phyloP scores from a whole-genome alignment of 2,113 vertebrate species.

The Psittacara wagleri region DNA sequence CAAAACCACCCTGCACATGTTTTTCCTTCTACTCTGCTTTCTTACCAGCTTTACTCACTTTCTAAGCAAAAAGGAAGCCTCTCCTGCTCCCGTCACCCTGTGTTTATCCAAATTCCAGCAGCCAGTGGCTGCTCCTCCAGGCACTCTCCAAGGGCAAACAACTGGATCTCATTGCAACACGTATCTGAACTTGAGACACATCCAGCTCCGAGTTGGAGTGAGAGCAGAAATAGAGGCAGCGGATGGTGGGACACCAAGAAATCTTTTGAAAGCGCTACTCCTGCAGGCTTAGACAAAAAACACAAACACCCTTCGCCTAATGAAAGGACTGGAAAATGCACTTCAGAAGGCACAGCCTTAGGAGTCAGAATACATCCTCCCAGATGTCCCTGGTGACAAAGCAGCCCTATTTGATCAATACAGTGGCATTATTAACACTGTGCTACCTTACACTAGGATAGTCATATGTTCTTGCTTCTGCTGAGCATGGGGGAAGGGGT shows the following conservation, averaged over 20 bases:
- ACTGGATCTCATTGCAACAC: neutral
- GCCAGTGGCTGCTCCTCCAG: slow-evolving; percentile 36
- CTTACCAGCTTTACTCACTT: slow-evolving; percentile 69
- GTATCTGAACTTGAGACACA: neutral
- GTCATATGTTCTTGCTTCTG: slow-evolving; percentile 44
- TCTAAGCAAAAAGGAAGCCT: slow-evolving; percentile 76
- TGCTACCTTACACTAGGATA: slow-evolving; percentile 36
- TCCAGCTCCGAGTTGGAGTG: neutral
- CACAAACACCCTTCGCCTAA: neutral
- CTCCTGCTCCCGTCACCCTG: slow-evolving; percentile 61
- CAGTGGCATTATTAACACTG: slow-evolving; percentile 67
- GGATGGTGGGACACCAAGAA: slow-evolving; percentile 16
- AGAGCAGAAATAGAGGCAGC: neutral
- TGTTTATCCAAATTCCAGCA: slow-evolving; percentile 67
- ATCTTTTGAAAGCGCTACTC: neutral
- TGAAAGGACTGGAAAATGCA: slow-evolving; percentile 42
- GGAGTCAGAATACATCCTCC: slow-evolving; percentile 40
- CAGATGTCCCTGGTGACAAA: slow-evolving; percentile 23
- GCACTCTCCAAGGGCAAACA: slow-evolving; percentile 50
- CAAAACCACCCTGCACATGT: slow-evolving; percentile 44
- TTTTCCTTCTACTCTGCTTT: slow-evolving; percentile 53
- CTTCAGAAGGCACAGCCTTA: neutral
- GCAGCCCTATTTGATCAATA: slow-evolving; percentile 68
- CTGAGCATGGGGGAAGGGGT: slow-evolving; percentile 11
- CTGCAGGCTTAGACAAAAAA: slow-evolving; percentile 36